These are phyloP conservation scores for Odiellus spinosus DNA, from an alignment of 2,888 invertebrate species.

Conservation along the genomic window DNA sequence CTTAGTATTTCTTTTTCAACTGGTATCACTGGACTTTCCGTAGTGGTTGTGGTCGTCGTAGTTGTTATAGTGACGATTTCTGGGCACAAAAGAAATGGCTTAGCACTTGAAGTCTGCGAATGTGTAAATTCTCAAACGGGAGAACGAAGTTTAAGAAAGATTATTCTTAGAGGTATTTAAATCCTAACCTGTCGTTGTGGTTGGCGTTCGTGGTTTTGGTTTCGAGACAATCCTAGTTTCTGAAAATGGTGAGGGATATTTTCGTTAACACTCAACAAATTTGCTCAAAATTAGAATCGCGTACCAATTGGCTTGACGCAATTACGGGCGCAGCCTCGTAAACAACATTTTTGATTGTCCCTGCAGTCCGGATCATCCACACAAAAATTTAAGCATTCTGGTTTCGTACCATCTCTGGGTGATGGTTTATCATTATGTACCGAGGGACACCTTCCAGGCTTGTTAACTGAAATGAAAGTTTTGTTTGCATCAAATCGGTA, in stretches of 20 bases:
- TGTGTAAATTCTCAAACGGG: not conserved
- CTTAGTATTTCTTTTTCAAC: too few species aligned
- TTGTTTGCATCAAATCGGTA: too few species aligned
- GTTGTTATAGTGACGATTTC: not conserved
- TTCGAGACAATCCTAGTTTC: too few species aligned
- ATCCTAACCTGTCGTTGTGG: conserved; percentile 9
- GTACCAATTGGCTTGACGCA: conserved; percentile 36
- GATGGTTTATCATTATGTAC: not conserved
- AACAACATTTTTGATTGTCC: conserved; percentile 63
- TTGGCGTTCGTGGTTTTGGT: conserved; percentile 7
- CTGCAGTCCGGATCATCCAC: conserved; percentile 64
- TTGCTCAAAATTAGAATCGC: too few species aligned
- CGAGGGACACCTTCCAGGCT: not conserved
- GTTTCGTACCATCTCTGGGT: conserved; percentile 2
- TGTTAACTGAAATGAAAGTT: not conserved
- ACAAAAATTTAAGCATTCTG: conserved; percentile 53
- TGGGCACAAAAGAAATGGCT: not conserved
- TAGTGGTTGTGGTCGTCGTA: too few species aligned
- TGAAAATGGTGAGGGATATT: too few species aligned
- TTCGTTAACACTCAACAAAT: too few species aligned
- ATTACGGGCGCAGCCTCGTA: conserved; percentile 53
- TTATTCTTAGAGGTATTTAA: not conserved
- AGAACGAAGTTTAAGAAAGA: not conserved
- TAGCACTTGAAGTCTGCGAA: not conserved
- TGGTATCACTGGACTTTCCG: too few species aligned